Base-by-base conservation (phyloP, 2,888 invertebrate species). In the Dugesia japonica region DNA sequence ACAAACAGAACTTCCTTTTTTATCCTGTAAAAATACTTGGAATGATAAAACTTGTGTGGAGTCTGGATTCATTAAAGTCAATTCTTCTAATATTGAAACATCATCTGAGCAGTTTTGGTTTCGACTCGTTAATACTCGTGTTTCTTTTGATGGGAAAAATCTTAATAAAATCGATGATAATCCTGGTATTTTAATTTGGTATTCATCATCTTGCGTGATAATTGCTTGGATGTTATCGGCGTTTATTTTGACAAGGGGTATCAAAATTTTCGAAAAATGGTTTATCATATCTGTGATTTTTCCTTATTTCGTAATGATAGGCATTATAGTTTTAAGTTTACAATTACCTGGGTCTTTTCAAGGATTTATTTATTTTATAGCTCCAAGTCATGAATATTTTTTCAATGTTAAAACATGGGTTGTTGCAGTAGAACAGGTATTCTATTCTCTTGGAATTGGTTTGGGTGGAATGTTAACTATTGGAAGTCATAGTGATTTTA, bases 21-120 rank as follows among this genome's bases (percentile, higher is more conserved):
- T 56, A 23, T 9, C n/a, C 1, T 56, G 56, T 23, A n/a, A 56
- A 1, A 56, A 56, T 56, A 13, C n/a, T 9, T 56, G 56, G 56
- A 56, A 56, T 56, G 56, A 56, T 56, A n/a, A n/a, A 56, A 4
- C 23, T 1, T 56, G 56, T 56, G 56, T 56, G 1, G 20, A n/a
- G 17, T 56, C 56, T 4, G 56, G 56, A 4, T 20, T 23, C 4
- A n/a, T 20, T 9, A 4, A 13, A 4, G 4, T 4, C 7, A 56
- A 56, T 56, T 9, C 17, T 13, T 56, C 56, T 9, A 23, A 23
- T 20, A 13, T 9, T 56, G 56, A 56, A 56, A 20, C 23, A 9
- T 56, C 56, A 13, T 56, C 56, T 56, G 56, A 56, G 17, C 56
- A 56, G 17, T 56, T 56, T n/a, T 56, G 56, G 56, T 56, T 56